Evolutionary conservation across 2,888 invertebrate species (phyloP).

Genomic region (Sesamia inferens): DNA sequence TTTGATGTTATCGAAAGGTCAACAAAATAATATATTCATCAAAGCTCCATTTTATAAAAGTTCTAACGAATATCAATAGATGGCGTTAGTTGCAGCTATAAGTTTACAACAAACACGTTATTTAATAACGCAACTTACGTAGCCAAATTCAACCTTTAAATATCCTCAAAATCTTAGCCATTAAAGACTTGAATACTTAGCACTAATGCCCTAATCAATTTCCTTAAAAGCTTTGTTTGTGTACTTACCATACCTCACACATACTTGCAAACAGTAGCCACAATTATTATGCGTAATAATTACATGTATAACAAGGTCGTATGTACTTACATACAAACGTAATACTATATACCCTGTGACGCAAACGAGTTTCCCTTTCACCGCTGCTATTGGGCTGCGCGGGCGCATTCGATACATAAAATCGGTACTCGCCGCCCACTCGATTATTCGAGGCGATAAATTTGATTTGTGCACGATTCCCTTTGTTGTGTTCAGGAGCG

Average conservation of each 20-base stretch:
- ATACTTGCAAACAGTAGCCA: constrained; percentile 53
- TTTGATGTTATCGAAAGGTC: constrained; percentile 34
- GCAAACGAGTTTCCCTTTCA: constrained; percentile 85
- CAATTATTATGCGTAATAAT: constrained; percentile 71
- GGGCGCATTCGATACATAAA: constrained; percentile 65
- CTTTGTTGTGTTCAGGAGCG: constrained; percentile 57
- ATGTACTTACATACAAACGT: constrained; percentile 54
- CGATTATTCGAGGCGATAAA: constrained; percentile 69
- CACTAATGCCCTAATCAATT: constrained; percentile 12
- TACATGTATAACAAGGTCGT: constrained; percentile 76
- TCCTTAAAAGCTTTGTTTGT: constrained; percentile 22
- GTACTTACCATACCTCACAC: constrained; percentile 8
- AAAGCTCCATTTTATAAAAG: constrained; percentile 37
- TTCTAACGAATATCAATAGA: constrained; percentile 43
- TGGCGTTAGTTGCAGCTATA: constrained; percentile 49
- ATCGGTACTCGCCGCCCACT: constrained; percentile 70
- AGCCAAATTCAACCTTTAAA: constrained; percentile 33
- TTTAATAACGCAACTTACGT: constrained; percentile 14
- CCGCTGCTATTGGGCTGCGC: constrained; percentile 77
- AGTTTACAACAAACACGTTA: constrained; percentile 9
- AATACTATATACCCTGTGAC: constrained; percentile 76
- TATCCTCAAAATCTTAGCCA: constrained; percentile 33
- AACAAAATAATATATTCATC: constrained; percentile 11
- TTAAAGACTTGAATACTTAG: constrained; percentile 18
- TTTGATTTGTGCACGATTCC: constrained; percentile 58